Base-by-base conservation (phyloP, 2,888 invertebrate genomes). In the Dicranocentrus wangi region DNA sequence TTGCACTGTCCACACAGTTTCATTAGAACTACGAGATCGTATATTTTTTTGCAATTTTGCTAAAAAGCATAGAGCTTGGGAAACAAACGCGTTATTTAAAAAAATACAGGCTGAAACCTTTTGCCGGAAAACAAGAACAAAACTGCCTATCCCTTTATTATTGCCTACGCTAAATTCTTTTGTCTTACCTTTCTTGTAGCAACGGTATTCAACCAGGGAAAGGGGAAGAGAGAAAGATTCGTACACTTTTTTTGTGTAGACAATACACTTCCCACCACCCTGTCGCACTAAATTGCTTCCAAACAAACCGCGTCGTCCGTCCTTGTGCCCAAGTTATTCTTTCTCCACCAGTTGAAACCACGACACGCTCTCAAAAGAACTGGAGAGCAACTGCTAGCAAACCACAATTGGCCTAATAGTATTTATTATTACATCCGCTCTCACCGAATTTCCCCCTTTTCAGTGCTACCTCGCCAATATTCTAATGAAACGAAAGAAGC, bases 191-290 rank as follows among this genome's bases (percentile, higher is more conserved):
- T n/a, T n/a, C n/a, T n/a, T n/a, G n/a, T n/a, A n/a, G n/a, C n/a
- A n/a, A n/a, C n/a, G 13, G 39, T 13, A 39, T 13, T 8, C 39
- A 39, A 8, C 39, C 39, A 39, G 13, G 7, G 39, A 39, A 39
- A 5, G 39, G 13, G 39, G 13, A 13, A 39, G 5, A 39, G 13
- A 13, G 39, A 39, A 13, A 39, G 13, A 39, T 39, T 28, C 61
- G 15, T 61, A 13, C n/a, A n/a, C n/a, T n/a, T 17, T 47, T 63
- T 63, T 63, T 63, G 63, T 39, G 42, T 42, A 63, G 19, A 63
- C 39, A 21, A 63, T 42, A 8, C 17, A 19, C 32, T 63, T 42
- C 21, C 47, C n/a, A n/a, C n/a, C 15, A 39, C 63, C 42, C 19
- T 42, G 21, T 39, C 21, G 3, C 21, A 47, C 13, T 15, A 21